Conservation (phyloP, 2,888 invertebrate species). For the Caenorhabditis drosophilae region DNA sequence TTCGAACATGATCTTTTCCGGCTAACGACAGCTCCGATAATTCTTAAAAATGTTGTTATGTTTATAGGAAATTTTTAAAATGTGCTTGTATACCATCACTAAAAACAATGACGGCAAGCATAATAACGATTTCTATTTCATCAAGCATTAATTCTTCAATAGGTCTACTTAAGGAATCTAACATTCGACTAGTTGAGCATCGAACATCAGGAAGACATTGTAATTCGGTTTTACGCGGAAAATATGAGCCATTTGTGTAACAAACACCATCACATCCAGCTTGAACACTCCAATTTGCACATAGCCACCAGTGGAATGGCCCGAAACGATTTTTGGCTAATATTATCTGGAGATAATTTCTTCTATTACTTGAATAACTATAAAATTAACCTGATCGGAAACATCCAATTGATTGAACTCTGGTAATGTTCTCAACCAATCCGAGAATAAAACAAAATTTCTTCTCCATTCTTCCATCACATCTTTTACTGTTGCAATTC, state of each 20-base stretch:
- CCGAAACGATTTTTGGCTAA: conserved; percentile 60
- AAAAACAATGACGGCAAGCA: conserved; percentile 54
- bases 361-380: no score
- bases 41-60: conserved; percentile 24
- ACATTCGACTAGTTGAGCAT: conserved; percentile 45
- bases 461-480: conserved; percentile 61
- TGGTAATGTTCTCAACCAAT: conserved; percentile 57
- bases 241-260: conserved; percentile 64
- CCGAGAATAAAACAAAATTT: conserved; percentile 58
- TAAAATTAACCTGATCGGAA: conserved; percentile 48
- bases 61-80: background rate
- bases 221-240: conserved; percentile 40
- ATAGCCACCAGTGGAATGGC: conserved; percentile 64
- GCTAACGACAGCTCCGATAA: conserved; percentile 39
- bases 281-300: conserved; percentile 56
- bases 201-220: conserved; percentile 56
- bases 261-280: conserved; percentile 60
- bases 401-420: conserved; percentile 51
- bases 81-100: conserved; percentile 33
- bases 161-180: conserved; percentile 51
- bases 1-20: conserved; percentile 45
- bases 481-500: conserved; percentile 53
- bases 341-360: no score
- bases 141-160: conserved; percentile 51
- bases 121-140: conserved; percentile 53